Conservation (phyloP, 2,797 vertebrate species). For the Sarcoramphus papa region DNA sequence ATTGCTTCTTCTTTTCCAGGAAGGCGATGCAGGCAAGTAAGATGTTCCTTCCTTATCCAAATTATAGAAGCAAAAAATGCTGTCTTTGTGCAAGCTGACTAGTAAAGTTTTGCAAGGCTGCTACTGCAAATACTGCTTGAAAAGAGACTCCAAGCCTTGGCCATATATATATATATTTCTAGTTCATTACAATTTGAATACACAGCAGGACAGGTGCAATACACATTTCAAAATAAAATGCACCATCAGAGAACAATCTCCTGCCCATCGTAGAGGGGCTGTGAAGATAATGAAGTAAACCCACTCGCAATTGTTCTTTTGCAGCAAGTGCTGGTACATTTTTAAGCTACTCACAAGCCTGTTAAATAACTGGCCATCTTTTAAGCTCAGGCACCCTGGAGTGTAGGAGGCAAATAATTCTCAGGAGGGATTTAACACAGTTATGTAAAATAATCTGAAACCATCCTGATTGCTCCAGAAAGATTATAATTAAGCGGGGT, state of each 20-base stretch:
- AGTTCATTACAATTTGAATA: not conserved
- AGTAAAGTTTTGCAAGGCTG: not conserved
- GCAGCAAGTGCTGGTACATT: conserved; percentile 18
- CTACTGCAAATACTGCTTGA: not conserved
- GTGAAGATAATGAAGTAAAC: not conserved
- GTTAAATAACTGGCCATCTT: conserved; percentile 67
- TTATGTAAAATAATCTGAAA: conserved; percentile 68
- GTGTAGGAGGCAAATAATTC: conserved; percentile 61
- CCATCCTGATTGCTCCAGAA: conserved; percentile 39
- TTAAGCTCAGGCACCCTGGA: conserved; percentile 51
- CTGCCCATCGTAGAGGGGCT: not conserved
- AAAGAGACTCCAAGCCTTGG: not conserved
- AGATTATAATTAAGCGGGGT: conserved; percentile 12
- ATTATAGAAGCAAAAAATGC: not conserved
- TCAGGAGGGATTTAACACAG: conserved; percentile 55
- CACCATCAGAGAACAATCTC: not conserved
- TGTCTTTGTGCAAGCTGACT: not conserved
- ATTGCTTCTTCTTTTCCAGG: not conserved
- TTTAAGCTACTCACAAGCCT: conserved; percentile 39
- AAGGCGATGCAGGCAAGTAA: not conserved
- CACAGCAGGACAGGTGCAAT: not conserved
- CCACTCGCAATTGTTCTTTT: not conserved
- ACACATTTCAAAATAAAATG: not conserved
- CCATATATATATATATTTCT: not conserved
- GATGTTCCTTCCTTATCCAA: not conserved